Percentiles rank a stretch among this genome's conserved stretches.
Conservation (phyloP, 2,797 vertebrate species). For the Spheniscus humboldti region DNA sequence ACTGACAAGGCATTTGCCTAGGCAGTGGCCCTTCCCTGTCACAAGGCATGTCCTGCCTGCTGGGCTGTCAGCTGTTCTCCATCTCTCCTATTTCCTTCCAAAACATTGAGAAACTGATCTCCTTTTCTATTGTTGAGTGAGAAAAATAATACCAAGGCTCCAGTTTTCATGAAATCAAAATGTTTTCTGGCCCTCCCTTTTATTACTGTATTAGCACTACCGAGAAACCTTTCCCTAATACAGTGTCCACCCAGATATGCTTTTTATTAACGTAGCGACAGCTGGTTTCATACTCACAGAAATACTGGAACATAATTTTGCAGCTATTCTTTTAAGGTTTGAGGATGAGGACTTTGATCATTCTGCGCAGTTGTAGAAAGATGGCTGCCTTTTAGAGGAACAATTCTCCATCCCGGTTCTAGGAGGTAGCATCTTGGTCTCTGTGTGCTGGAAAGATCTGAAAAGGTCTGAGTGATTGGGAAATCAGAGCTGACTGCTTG, state of each 20-base stretch:
- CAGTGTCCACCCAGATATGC: neutral
- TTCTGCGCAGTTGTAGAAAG: neutral
- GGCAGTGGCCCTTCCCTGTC: rapidly evolving
- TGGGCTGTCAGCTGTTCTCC: neutral
- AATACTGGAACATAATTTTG: neutral
- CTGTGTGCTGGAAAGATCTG: neutral
- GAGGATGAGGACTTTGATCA: neutral
- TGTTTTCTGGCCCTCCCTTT: neutral
- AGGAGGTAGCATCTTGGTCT: neutral
- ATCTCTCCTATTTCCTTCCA: neutral
- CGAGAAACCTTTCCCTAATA: neutral
- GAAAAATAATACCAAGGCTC: neutral
- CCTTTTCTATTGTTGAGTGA: neutral
- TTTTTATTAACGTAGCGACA: neutral
- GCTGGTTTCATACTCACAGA: neutral
- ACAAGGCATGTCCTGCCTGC: neutral
- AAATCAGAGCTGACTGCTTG: neutral
- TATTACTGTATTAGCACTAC: neutral
- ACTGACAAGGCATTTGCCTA: neutral
- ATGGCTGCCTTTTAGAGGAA: neutral
- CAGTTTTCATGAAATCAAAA: neutral
- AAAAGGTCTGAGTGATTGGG: neutral
- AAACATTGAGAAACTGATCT: neutral
- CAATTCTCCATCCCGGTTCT: neutral
- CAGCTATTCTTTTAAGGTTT: neutral